Base-by-base conservation (phyloP, 1,140 invertebrate species). In the Chironomus tepperi region DNA sequence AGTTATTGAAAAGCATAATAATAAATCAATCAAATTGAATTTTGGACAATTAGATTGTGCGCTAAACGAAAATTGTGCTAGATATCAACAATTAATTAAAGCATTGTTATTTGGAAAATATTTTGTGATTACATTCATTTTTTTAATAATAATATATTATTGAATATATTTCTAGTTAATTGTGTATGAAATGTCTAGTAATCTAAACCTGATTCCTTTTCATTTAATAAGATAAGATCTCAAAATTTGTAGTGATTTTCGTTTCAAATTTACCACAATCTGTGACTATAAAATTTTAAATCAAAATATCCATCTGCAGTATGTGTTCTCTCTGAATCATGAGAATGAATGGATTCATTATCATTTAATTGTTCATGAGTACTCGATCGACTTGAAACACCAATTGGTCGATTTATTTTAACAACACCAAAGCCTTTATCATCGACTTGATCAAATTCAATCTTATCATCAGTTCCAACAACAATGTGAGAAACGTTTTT, bases 231-330 rank as follows among this genome's bases (percentile, higher is more conserved):
- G n/a, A n/a, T n/a, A n/a, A n/a, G n/a, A n/a, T n/a, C n/a, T n/a
- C n/a, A n/a, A n/a, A n/a, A n/a, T n/a, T n/a, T n/a, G n/a, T n/a
- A n/a, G n/a, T n/a, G n/a, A n/a, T n/a, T n/a, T n/a, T n/a, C 24
- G 24, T 5, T 34, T 15, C 7, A 16, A 18, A 19, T 81, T 83
- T 86, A 88, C 87, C 87, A 88, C 74, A 88, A 81, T 76, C 86
- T 86, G 77, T 87, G 87, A 80, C 88, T 87, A 80, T 87, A 87
- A 80, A 88, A 88, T 78, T 88, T 88, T 43, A 88, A 81, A 83
- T 88, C 87, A 77, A 88, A 85, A 78, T 84, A 88, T 18, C 87
- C 87, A 76, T 86, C 84, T 72, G 87, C 86, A 43, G 87, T 88
- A n/a, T 85, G 77, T 42, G 67, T 72, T 16, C 43, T 75, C 65